These are phyloP conservation scores for Strix uralensis DNA, from an alignment of 2,113 vertebrate species.

Conservation along the genomic window DNA sequence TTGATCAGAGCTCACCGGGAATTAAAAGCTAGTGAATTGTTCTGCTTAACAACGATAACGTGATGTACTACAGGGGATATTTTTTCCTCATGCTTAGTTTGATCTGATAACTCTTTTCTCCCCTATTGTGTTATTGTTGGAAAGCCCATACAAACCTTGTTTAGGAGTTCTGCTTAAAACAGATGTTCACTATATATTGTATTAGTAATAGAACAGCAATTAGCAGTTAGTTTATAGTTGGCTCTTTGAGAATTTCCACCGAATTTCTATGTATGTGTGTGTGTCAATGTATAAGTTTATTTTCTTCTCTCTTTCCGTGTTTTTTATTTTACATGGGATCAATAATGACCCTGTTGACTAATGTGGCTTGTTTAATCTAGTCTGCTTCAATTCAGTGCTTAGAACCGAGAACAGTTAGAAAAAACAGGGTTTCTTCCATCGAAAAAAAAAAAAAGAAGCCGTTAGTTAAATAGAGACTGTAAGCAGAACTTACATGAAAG, in stretches of 20 bases:
- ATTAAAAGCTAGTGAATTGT: not conserved
- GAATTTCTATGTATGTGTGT: not conserved
- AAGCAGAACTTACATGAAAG: not conserved
- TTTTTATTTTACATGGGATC: not conserved
- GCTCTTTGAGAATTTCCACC: not conserved
- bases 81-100: not conserved
- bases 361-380: not conserved
- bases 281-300: not conserved
- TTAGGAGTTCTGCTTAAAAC: not conserved
- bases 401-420: not conserved
- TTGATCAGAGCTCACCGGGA: not conserved
- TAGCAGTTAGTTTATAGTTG: not conserved
- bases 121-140: not conserved
- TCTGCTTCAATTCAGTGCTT: not conserved
- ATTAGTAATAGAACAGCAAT: not conserved
- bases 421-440: not conserved
- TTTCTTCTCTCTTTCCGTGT: not conserved
- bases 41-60: not conserved
- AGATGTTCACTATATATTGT: not conserved
- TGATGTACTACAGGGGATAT: fast-evolving
- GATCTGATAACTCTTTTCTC: not conserved
- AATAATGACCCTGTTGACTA: not conserved
- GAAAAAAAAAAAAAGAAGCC: not conserved
- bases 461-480: not conserved
- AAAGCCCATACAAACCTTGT: not conserved